Evolutionary conservation across 2,888 invertebrate genomes (phyloP).

Genomic region (Amitus sp.): DNA sequence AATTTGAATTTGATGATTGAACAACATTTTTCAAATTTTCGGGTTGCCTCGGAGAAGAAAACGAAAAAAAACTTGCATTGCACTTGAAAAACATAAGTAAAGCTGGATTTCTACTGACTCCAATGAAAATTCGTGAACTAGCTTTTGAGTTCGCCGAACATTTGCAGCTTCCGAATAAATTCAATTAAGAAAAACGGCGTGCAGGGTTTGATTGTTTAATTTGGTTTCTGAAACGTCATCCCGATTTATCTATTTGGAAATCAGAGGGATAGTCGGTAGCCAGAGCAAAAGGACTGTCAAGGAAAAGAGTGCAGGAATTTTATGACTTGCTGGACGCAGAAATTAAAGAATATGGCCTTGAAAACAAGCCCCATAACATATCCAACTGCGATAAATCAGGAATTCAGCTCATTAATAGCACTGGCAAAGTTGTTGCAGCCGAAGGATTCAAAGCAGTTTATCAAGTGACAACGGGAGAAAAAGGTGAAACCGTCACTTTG

Average conservation of each 20-base stretch:
- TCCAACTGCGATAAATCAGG: constrained; percentile 45
- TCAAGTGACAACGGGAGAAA: constrained; percentile 44
- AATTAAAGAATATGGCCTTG: constrained; percentile 23
- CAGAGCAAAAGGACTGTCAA: constrained; percentile 1
- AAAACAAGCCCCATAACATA: constrained; percentile 39
- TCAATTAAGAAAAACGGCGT: not conserved
- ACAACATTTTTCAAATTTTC: not conserved
- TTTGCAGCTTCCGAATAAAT: constrained; percentile 1
- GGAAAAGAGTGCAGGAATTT: constrained; percentile 1
- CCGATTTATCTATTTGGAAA: not conserved
- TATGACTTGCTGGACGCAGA: not conserved
- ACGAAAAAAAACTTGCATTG: constrained; percentile 3
- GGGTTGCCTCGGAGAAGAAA: constrained; percentile 1
- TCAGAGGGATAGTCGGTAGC: not conserved
- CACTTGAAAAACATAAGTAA: not conserved
- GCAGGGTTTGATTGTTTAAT: not conserved
- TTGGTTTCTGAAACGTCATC: constrained; percentile 2
- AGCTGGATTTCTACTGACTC: not conserved
- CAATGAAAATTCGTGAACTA: not conserved
- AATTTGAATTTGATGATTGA: not conserved
- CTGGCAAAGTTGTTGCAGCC: constrained; percentile 44
- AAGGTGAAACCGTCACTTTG: constrained; percentile 52
- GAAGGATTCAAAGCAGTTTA: constrained; percentile 43
- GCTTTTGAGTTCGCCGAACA: not conserved
- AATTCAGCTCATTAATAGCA: constrained; percentile 36